A percentile compares a stretch with the other conserved stretches of the same genome.
Evolutionary conservation across 2,888 invertebrate genomes (phyloP).

Genomic region (Rhabditophanes sp.): DNA sequence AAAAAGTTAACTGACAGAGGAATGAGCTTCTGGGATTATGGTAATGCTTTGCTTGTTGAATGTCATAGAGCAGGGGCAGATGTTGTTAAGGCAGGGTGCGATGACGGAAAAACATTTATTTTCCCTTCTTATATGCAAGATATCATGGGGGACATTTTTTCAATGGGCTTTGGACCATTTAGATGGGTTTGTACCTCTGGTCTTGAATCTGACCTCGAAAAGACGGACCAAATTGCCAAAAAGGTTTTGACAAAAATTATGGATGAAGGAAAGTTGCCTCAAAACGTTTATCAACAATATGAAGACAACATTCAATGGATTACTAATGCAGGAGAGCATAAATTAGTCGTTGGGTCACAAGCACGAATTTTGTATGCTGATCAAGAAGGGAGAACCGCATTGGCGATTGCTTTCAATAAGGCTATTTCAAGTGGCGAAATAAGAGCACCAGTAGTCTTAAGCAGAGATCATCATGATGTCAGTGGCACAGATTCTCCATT

Average conservation of each 20-base stretch:
- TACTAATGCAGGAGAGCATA: conserved; percentile 50
- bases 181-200: conserved; percentile 55
- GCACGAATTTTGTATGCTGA: conserved; percentile 52
- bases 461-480: conserved; percentile 55
- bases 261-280: conserved; percentile 4
- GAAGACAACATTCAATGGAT: conserved; percentile 54
- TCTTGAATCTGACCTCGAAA: conserved; percentile 48
- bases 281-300: conserved; percentile 50
- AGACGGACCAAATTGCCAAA: conserved; percentile 51
- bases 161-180: conserved; percentile 56
- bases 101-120: conserved; percentile 49
- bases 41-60: conserved; percentile 55
- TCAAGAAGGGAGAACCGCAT: conserved; percentile 49
- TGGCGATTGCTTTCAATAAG: conserved; percentile 52
- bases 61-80: conserved; percentile 52
- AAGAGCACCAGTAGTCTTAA: conserved; percentile 50
- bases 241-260: conserved; percentile 47
- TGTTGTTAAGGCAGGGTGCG: conserved; percentile 44
- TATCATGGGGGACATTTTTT: conserved; percentile 56
- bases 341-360: conserved; percentile 47
- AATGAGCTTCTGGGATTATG: conserved; percentile 55
- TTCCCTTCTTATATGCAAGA: conserved; percentile 56
- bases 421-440: conserved; percentile 40
- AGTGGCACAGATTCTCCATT: conserved; percentile 55
- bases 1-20: conserved; percentile 49